Evolutionary conservation across 2,797 vertebrate species (phyloP).

Genomic region (Muscicapa striata): DNA sequence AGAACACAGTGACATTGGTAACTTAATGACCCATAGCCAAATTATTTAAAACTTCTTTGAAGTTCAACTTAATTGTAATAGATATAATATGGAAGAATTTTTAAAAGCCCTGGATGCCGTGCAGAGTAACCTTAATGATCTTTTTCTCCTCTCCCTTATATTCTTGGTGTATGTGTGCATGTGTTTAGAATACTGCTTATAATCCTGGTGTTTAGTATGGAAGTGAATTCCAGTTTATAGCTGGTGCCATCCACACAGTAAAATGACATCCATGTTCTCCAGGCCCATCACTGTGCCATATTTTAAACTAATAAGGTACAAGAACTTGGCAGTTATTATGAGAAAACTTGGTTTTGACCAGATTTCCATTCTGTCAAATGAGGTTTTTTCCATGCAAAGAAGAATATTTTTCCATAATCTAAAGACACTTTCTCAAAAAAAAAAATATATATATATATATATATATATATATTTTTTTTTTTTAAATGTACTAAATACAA

Average conservation of each 20-base stretch:
- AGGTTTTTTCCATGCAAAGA: not conserved
- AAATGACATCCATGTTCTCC: not conserved
- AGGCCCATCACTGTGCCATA: not conserved
- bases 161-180: not conserved
- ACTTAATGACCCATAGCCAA: conserved; percentile 59
- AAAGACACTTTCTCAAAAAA: not conserved
- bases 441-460: too few species aligned
- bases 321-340: not conserved
- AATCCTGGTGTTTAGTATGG: not conserved
- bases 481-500: not conserved
- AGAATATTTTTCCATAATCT: not conserved
- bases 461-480: too few species aligned
- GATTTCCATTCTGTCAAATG: not conserved
- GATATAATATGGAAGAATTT: conserved; percentile 23
- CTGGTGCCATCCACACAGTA: not conserved
- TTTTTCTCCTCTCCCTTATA: not conserved
- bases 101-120: not conserved
- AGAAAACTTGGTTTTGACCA: not conserved
- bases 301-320: not conserved
- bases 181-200: conserved; percentile 19
- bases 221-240: conserved; percentile 13
- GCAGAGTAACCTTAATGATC: conserved; percentile 10
- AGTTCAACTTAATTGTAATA: conserved; percentile 53
- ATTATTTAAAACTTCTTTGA: conserved; percentile 61
- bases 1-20: conserved; percentile 61